Percentiles rank a stretch among this genome's conserved stretches.
Evolutionary conservation across 30 jellyfish, hydroid and myxozoan genomes (phyloP).

Genomic region (Kudoa iwatai): DNA sequence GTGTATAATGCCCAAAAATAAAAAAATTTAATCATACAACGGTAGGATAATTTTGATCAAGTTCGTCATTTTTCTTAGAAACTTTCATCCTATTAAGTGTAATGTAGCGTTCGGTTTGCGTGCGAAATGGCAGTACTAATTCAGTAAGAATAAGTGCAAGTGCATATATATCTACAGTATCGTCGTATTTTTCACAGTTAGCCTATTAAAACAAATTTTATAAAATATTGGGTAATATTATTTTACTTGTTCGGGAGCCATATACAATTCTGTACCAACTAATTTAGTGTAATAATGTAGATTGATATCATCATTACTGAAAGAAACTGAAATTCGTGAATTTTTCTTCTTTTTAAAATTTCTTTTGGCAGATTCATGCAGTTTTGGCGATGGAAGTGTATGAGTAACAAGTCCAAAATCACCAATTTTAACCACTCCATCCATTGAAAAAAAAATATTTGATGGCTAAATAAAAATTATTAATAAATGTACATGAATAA

Average conservation of each 20-base stretch:
- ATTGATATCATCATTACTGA: too few relatives aligned
- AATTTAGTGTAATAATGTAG: constrained; percentile 88
- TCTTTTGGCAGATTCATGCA: background rate
- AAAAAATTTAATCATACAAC: too few relatives aligned
- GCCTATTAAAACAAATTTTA: constrained; percentile 4
- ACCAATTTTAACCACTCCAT: constrained; percentile 57
- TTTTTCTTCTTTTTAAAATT: background rate
- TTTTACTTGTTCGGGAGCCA: constrained; percentile 84
- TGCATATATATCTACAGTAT: constrained; percentile 63
- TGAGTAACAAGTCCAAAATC: constrained; percentile 90
- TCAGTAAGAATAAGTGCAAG: constrained; percentile 60
- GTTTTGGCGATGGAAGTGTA: too few relatives aligned
- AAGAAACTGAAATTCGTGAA: too few relatives aligned
- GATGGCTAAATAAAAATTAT: constrained; percentile 22
- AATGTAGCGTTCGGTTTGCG: constrained; percentile 90
- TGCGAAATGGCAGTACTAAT: constrained; percentile 21
- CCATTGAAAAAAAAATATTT: constrained; percentile 46
- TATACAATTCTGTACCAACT: constrained; percentile 82
- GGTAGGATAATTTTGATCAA: too few relatives aligned
- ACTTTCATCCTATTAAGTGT: too few relatives aligned
- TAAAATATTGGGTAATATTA: background rate
- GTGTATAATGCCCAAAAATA: too few relatives aligned
- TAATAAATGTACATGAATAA: background rate
- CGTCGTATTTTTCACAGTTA: constrained; percentile 24
- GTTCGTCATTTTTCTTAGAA: too few relatives aligned